Base-by-base conservation (phyloP, 2,797 vertebrate genomes). In the Propithecus perrieri region DNA sequence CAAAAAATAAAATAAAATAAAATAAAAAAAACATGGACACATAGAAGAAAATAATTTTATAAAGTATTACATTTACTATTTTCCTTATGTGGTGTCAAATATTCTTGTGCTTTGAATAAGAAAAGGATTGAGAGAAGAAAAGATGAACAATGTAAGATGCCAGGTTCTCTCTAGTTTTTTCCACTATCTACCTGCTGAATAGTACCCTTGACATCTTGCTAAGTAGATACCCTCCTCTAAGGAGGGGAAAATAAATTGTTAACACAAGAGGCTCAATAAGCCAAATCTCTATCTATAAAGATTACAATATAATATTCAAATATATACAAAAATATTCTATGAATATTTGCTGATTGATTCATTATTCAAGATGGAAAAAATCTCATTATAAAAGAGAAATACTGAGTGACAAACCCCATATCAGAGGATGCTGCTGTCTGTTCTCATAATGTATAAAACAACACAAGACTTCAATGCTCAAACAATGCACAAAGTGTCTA, bases 161-260 rank as follows among this genome's bases (percentile, higher is more conserved):
- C 43, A 59, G 59, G 41, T 74, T 85, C n/a, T 59, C n/a, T 88
- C n/a, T 85, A 92, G 24, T 69, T 94, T 92, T 89, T 38, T 85
- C 50, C 35, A 48, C 35, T 55, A 35, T 46, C 72, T 72, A 79
- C 20, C 48, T 94, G 35, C 38, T 65, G 57, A 92, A 89, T 80
- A 85, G 72, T 85, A 95, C 75, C 20, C 79, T 78, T 95, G 76
- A 79, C 41, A 91, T 79, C 17, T 91, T 94, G 4, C 87, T 72
- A 2, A 74, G 28, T 84, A 94, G 5, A 84, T 84, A 72, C 28
- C 26, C 5, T 96, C 63, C 24, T 48, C 18, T 74, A 81, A 67
- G 65, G 48, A 79, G 59, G 50, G 9, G 13, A 67, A 93, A 88
- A 65, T 14, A 88, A 84, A 57, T 76, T 20, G 6, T 53, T 90